Evolutionary conservation across 1,140 invertebrate species (phyloP).

Genomic region (Macrocentrus cingulum): DNA sequence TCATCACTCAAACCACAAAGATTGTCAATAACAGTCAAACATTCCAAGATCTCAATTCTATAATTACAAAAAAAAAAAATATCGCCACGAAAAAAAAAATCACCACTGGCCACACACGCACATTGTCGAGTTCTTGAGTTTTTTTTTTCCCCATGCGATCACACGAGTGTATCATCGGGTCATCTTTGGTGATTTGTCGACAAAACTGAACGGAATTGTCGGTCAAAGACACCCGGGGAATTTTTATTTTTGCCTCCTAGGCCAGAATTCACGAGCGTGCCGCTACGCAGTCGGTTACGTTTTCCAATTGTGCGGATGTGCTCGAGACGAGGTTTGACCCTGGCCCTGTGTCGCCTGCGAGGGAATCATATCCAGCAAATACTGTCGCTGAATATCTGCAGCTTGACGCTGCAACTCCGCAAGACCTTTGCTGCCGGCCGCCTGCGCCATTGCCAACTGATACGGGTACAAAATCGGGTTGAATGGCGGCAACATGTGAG

Average conservation of each 20-base stretch:
- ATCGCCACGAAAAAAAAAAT: slow-evolving; percentile 2
- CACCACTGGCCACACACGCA: not conserved
- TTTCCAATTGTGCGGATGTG: slow-evolving; percentile 58
- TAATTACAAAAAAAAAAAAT: no score
- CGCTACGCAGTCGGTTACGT: slow-evolving; percentile 54
- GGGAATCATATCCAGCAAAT: slow-evolving; percentile 96
- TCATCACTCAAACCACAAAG: not conserved
- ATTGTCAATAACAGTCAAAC: no score
- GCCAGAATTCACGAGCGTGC: slow-evolving; percentile 8
- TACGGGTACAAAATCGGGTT: slow-evolving; percentile 83
- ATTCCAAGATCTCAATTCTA: not conserved
- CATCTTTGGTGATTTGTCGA: slow-evolving; percentile 1
- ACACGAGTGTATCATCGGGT: slow-evolving; percentile 2
- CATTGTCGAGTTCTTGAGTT: not conserved
- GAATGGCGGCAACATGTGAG: slow-evolving; percentile 80
- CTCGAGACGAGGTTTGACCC: slow-evolving; percentile 50
- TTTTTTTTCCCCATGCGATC: not conserved
- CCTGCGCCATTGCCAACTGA: slow-evolving; percentile 81
- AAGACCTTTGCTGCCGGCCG: slow-evolving; percentile 63
- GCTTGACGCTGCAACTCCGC: slow-evolving; percentile 77
- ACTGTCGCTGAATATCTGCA: slow-evolving; percentile 90
- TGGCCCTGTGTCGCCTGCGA: slow-evolving; percentile 57
- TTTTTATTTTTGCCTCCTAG: slow-evolving; percentile 13
- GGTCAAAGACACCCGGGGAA: not conserved
- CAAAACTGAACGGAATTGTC: not conserved